Evolutionary conservation across 2,113 vertebrate genomes (phyloP), one percentile per base, ranked within the genome.

Genomic region (Syngnathus typhle): DNA sequence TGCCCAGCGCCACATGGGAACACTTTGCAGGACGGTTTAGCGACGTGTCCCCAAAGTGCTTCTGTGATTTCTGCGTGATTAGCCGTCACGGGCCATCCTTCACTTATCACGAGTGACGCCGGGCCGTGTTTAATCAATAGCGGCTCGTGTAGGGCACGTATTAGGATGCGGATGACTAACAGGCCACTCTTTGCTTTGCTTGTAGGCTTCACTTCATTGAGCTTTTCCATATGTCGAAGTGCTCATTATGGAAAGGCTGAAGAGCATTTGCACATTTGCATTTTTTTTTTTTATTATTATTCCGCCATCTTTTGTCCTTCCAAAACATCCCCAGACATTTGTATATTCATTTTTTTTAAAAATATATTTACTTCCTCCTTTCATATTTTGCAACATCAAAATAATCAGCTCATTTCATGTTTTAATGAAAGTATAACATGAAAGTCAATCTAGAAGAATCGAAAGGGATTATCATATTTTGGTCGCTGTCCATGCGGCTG

Each of bases 11-110:
- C 54, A 56, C 54, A 56, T 56, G 54, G 54, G 23, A 56, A 56
- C 27, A 23, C 54, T 56, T 56, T 56, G 54, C 23, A 56, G 54
- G 54, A 32, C 23, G 54, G 11, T 56, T 56, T 56, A 15, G 54
- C 54, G 23, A 56, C 23, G 54, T 32, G 54, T 56, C 54, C 32
- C 12, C 54, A 56, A 56, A 56, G 54, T 56, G 54, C 23, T 56
- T 32, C 54, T 56, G 23, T 15, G 23, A 56, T 56, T 56, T 23
- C 54, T 32, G 21, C 54, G 7, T 56, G 54, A 56, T 56, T 56
- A 32, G 54, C 54, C 54, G 13, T 56, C 54, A 56, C 10, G 12
- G 15, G 54, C 54, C 54, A 32, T 56, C 54, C 54, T 56, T 32
- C 23, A 32, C 12, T 13, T 32, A 56, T 56, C 27, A 27, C 32